Percentiles rank a stretch among this genome's conserved stretches.
Evolutionary conservation across 2,797 vertebrate species (phyloP).

Genomic region (Staurois parvus): DNA sequence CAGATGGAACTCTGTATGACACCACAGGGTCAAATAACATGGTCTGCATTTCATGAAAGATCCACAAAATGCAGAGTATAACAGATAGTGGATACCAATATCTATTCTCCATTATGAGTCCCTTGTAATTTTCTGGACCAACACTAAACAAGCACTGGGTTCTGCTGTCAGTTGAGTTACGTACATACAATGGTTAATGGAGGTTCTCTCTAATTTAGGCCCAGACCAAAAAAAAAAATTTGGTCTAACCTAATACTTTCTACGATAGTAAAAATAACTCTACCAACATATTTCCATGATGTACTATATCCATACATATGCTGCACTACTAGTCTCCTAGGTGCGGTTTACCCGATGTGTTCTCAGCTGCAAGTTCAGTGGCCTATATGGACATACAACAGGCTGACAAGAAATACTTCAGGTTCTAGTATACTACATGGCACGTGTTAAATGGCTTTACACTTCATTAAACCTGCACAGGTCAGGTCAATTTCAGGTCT

Average conservation of each 20-base stretch:
- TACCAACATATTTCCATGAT: background rate
- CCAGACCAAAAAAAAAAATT: constrained; percentile 6
- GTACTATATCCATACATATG: background rate
- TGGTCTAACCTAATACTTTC: background rate
- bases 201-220: background rate
- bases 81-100: no score
- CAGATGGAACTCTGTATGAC: no score
- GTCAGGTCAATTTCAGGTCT: constrained; percentile 8
- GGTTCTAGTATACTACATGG: background rate
- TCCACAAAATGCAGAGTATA: no score
- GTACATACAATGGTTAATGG: background rate
- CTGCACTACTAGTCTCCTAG: background rate
- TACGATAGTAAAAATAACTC: background rate
- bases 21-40: no score
- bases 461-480: constrained; percentile 30
- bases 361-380: constrained; percentile 35
- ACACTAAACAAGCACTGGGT: no score
- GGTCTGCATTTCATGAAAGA: no score
- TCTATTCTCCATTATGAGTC: no score
- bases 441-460: constrained; percentile 44
- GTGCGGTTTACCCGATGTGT: background rate
- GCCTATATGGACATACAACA: background rate
- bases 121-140: no score
- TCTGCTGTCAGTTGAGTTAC: background rate
- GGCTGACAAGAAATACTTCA: constrained; percentile 17